These are phyloP conservation scores for Prorops nasuta DNA, from an alignment of 1,140 invertebrate genomes.

Conservation along the genomic window DNA sequence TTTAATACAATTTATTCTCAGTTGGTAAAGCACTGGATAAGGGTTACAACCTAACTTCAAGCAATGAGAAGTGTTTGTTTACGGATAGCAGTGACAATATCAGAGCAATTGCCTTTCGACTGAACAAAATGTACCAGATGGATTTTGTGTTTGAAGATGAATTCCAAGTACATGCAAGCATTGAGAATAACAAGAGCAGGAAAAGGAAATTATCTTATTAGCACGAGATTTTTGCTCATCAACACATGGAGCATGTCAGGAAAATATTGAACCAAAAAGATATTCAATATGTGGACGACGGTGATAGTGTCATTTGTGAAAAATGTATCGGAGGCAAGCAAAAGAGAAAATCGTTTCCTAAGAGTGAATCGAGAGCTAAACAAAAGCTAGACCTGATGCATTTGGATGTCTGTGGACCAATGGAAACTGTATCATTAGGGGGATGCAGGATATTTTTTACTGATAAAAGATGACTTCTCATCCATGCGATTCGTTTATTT, in stretches of 20 bases:
- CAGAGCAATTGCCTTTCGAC: background rate
- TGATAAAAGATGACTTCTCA: constrained; percentile 30
- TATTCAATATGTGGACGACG: constrained; percentile 24
- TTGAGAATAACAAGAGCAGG: constrained; percentile 18
- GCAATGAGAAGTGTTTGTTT: constrained; percentile 5
- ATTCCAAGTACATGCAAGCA: background rate
- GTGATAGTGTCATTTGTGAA: constrained; percentile 14
- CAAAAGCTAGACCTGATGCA: constrained; percentile 22
- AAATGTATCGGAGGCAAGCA: constrained; percentile 16
- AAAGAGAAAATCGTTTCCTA: constrained; percentile 9
- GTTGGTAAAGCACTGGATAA: constrained; percentile 31
- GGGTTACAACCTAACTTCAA: constrained; percentile 29
- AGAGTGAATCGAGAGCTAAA: constrained; percentile 2
- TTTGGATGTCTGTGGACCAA: constrained; percentile 24
- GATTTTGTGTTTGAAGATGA: background rate
- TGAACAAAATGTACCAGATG: constrained; percentile 8
- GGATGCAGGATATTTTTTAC: constrained; percentile 22
- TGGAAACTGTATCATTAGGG: constrained; percentile 17
- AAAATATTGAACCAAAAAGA: constrained; percentile 30
- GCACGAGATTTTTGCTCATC: constrained; percentile 45
- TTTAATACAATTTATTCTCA: constrained; percentile 49
- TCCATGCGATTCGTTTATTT: constrained; percentile 21
- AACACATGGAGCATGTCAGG: constrained; percentile 41
- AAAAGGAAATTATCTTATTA: constrained; percentile 17
- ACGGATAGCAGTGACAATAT: background rate